Conservation (phyloP, 2,797 vertebrate genomes). For the Clarias laeviceps region DNA sequence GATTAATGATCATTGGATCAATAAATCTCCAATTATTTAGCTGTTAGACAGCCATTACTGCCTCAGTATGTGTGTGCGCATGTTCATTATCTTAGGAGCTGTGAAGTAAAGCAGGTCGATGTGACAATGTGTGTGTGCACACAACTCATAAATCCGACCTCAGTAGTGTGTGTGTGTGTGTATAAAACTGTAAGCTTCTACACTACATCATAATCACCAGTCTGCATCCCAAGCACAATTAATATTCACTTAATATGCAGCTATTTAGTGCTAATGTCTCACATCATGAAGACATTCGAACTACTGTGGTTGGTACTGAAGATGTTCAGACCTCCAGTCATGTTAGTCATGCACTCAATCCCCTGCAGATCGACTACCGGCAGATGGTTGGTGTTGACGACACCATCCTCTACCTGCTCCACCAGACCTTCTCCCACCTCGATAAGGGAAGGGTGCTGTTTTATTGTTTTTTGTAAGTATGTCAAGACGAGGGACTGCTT, state of each 20-base stretch:
- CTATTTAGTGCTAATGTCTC: too few species aligned
- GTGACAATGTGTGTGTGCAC: neutral
- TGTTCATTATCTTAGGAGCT: slow-evolving; percentile 10
- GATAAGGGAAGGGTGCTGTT: too few species aligned
- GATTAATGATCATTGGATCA: slow-evolving; percentile 12
- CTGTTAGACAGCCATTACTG: neutral
- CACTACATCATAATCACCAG: slow-evolving; percentile 7
- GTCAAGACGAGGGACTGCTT: too few species aligned
- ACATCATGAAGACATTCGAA: too few species aligned
- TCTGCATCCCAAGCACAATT: neutral
- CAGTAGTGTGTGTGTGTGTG: neutral
- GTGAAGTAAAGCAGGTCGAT: slow-evolving; percentile 14
- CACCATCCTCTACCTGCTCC: too few species aligned
- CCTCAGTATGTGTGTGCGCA: neutral
- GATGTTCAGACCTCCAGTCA: too few species aligned
- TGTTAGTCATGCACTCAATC: too few species aligned
- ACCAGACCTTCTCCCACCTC: too few species aligned
- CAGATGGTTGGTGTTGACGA: too few species aligned
- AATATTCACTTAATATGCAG: neutral
- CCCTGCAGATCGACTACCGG: too few species aligned
- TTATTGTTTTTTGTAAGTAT: too few species aligned
- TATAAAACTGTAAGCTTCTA: neutral
- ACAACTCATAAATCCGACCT: neutral
- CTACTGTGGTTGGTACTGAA: too few species aligned
- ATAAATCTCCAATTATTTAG: slow-evolving; percentile 14